Base-by-base conservation (phyloP, 2,797 vertebrate species). In the Pseudopleuronectes americanus region DNA sequence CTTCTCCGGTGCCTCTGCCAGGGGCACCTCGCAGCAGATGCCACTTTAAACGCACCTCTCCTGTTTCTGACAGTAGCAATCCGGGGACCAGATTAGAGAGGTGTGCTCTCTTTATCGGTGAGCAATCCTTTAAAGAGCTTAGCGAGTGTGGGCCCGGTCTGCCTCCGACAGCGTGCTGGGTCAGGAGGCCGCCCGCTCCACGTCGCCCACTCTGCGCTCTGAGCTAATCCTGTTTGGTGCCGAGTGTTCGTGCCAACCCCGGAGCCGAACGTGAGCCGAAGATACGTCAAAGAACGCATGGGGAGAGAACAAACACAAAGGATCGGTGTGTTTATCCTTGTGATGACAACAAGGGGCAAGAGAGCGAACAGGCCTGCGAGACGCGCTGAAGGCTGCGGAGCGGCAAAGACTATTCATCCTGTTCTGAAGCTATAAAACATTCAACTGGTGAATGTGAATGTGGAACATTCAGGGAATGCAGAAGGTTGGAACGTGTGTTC, bases 51-150 rank as follows among this genome's bases (percentile, higher is more conserved):
- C 55, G 72, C 81, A 76, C 77, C 81, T 87, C 68, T 62, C 74
- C 71, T 36, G 77, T 82, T 87, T 87, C 71, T 88, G 89, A 86
- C 89, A 80, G 82, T 4, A 5, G 84, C 79, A 90, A 90, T 85
- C 92, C 86, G 80, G 83, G 79, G 83, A 91, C 88, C 81, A 87
- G 90, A 91, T 91, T 89, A 91, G 66, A 80, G 26, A 79, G 84
- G 69, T 81, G 51, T 61, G 14, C 28, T 84, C 53, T 67, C 55
- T 80, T 38, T 38, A 68, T 31, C 74, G 76, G 78, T 61, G 65
- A 60, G 78, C 70, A 76, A 85, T 84, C 85, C 74, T 56, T 77
- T 91, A 90, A 84, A 84, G 31, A 80, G 75, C 78, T 90, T 43
- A 72, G n/a, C 1, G 48, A 79, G 71, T 28, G 69, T 28, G 69